These are phyloP conservation scores for Myotis myotis DNA, from an alignment of 2,797 vertebrate genomes.

Conservation along the genomic window DNA sequence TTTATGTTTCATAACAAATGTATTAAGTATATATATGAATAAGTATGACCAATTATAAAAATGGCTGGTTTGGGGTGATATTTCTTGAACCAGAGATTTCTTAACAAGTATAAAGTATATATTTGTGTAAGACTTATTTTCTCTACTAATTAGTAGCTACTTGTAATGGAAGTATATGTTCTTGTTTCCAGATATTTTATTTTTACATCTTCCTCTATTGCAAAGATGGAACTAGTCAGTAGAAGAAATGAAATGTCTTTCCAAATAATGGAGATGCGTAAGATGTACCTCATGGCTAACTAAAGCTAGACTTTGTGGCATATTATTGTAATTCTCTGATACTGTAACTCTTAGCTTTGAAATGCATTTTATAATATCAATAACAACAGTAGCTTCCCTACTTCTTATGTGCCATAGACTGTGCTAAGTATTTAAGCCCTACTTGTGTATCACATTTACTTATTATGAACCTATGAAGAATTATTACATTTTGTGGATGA, in stretches of 20 bases:
- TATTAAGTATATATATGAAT: not conserved
- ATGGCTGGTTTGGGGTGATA: not conserved
- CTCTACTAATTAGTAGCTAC: not conserved
- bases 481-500: slow-evolving; percentile 21
- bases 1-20: not conserved
- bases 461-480: not conserved
- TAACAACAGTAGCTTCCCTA: not conserved
- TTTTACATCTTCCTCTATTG: not conserved
- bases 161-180: not conserved
- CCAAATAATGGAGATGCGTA: not conserved
- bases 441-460: not conserved
- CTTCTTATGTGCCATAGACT: not conserved
- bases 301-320: slow-evolving; percentile 33
- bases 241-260: slow-evolving; percentile 33
- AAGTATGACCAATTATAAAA: slow-evolving; percentile 10
- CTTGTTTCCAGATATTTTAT: slow-evolving; percentile 26
- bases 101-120: not conserved
- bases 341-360: slow-evolving; percentile 29
- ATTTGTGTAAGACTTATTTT: slow-evolving; percentile 23
- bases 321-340: slow-evolving; percentile 15
- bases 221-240: not conserved
- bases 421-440: not conserved
- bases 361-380: slow-evolving; percentile 1
- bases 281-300: slow-evolving; percentile 29
- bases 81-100: not conserved